These are phyloP conservation scores for Felis chaus DNA, from an alignment of 2,113 vertebrate species.

Conservation along the genomic window DNA sequence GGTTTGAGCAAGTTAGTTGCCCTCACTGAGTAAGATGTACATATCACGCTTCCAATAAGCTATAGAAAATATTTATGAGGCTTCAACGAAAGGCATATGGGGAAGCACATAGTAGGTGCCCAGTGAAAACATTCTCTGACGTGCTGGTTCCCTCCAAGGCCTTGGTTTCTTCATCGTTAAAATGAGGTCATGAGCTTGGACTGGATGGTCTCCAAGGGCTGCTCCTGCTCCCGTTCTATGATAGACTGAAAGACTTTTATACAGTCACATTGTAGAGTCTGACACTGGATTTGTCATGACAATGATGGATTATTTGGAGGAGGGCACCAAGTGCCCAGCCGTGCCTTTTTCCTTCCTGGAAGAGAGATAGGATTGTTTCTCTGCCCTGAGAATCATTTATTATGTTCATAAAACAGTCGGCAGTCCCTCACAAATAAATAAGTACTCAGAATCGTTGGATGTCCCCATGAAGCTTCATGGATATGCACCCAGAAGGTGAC, in stretches of 20 bases:
- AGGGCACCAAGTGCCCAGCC: fast-evolving
- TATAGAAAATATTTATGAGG: not conserved
- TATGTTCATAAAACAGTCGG: not conserved
- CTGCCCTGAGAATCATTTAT: not conserved
- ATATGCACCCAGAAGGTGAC: not conserved
- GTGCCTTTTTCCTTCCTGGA: not conserved
- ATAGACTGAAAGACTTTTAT: not conserved
- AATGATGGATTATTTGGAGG: not conserved
- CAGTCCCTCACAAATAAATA: not conserved
- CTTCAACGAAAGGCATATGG: not conserved
- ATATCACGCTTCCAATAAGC: not conserved
- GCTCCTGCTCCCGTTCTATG: not conserved
- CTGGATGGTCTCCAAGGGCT: not conserved
- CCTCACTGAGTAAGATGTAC: not conserved
- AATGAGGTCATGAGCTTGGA: not conserved
- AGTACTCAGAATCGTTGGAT: not conserved
- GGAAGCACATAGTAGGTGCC: not conserved
- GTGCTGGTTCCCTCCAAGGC: not conserved
- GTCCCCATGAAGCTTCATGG: not conserved
- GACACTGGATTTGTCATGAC: not conserved
- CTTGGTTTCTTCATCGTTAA: not conserved
- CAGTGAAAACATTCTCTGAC: not conserved
- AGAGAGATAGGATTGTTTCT: not conserved
- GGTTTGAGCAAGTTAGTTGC: not conserved
- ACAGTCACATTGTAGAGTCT: not conserved